Evolutionary conservation across 1,140 invertebrate genomes (phyloP).

Genomic region (Pogonomyrmex californicus): DNA sequence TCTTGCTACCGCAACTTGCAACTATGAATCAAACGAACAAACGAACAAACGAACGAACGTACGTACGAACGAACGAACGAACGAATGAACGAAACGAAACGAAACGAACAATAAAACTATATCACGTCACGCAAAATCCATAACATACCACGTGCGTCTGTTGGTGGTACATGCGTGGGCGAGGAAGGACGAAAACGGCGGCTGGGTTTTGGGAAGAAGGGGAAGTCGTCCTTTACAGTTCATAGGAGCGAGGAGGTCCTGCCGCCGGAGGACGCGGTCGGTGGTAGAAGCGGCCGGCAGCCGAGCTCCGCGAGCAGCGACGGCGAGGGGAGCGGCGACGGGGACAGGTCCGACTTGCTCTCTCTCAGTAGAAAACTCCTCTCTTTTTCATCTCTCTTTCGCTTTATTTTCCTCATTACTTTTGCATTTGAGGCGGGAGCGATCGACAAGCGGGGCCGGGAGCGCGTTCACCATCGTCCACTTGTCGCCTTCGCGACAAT

Average conservation of each 20-base stretch:
- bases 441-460: constrained; percentile 28
- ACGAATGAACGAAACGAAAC: constrained; percentile 40
- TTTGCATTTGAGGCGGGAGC: constrained; percentile 57
- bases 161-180: constrained; percentile 86
- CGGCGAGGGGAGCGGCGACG: constrained; percentile 94
- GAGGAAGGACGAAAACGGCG: constrained; percentile 96
- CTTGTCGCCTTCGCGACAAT: no score
- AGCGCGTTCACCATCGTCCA: not conserved
- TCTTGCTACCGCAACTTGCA: constrained; percentile 43
- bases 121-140: constrained; percentile 80
- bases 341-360: constrained; percentile 90
- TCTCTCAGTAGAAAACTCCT: constrained; percentile 43
- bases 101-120: constrained; percentile 58
- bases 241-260: constrained; percentile 98
- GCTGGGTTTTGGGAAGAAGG: constrained; percentile 97
- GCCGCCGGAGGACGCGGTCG: constrained; percentile 93
- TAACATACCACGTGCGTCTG: constrained; percentile 85
- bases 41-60: constrained; percentile 57
- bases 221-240: constrained; percentile 97
- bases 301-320: constrained; percentile 97
- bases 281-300: constrained; percentile 91
- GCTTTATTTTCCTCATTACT: constrained; percentile 61
- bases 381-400: constrained; percentile 25
- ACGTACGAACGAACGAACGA: constrained; percentile 68
- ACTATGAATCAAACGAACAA: constrained; percentile 62